Percentiles rank a stretch among this genome's conserved stretches.
phyloP scores from a whole-genome alignment of 2,888 invertebrate genomes.

The Stenotaenia linearis region DNA sequence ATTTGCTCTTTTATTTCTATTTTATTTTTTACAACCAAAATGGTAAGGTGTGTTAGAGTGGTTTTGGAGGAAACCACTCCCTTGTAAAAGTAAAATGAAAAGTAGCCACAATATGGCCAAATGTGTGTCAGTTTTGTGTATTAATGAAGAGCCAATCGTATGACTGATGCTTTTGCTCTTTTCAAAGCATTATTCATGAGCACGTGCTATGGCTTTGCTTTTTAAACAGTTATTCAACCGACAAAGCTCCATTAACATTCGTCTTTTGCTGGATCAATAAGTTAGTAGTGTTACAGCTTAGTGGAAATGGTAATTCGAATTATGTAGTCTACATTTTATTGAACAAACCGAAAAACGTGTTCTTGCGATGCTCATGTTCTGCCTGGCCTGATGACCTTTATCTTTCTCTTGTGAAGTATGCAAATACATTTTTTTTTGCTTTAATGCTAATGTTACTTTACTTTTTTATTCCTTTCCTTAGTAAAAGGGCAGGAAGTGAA shows the following conservation, averaged over 20 bases:
- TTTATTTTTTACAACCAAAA: not conserved
- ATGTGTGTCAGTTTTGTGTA: not conserved
- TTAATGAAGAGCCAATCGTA: not conserved
- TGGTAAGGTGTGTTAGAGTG: not conserved
- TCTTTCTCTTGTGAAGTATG: not conserved
- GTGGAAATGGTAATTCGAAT: not conserved
- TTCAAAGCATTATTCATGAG: not conserved
- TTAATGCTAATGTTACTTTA: not conserved
- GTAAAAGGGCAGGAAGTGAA: constrained; percentile 1
- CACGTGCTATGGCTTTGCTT: constrained; percentile 1
- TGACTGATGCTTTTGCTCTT: not conserved
- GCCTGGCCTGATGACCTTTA: not conserved
- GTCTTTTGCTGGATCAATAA: not conserved
- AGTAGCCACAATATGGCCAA: not conserved
- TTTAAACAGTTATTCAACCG: not conserved
- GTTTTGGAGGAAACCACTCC: not conserved
- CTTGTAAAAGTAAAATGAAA: not conserved
- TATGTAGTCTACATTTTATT: not conserved
- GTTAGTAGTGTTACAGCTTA: not conserved
- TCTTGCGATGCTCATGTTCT: not conserved
- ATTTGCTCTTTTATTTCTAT: constrained; percentile 4
- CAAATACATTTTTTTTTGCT: not conserved
- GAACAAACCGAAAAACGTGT: not conserved
- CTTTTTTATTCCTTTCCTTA: not conserved
- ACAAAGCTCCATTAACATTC: not conserved